These are phyloP conservation scores for Callocephalon fimbriatum DNA, from an alignment of 2,113 vertebrate species.

Conservation along the genomic window DNA sequence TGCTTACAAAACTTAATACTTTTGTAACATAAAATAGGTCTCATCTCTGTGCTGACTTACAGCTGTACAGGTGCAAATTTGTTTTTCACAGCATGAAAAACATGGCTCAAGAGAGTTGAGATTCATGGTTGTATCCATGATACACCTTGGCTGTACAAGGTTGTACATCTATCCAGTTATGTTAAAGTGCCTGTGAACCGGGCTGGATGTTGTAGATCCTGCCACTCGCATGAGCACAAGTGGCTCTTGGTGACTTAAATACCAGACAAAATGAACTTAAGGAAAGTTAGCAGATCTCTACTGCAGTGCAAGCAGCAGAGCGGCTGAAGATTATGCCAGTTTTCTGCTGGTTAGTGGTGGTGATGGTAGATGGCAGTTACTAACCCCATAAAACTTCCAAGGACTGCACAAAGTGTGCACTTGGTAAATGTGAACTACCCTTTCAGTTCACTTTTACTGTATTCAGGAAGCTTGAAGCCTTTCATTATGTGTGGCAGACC, in stretches of 20 bases:
- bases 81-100: neutral
- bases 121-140: neutral
- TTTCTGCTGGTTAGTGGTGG: neutral
- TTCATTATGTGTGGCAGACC: neutral
- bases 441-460: neutral
- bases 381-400: neutral
- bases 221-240: accelerated
- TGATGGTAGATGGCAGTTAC: neutral
- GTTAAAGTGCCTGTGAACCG: neutral
- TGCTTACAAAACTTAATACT: neutral
- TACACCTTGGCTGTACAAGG: neutral
- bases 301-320: neutral
- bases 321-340: neutral
- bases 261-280: neutral
- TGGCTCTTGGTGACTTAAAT: neutral
- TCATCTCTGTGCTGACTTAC: neutral
- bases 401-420: neutral
- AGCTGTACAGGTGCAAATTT: neutral
- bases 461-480: neutral
- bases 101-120: neutral
- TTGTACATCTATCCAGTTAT: neutral
- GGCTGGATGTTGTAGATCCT: neutral
- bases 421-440: neutral
- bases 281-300: neutral
- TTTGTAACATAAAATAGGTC: neutral